Base-by-base conservation (phyloP, 64 coral and sea anemone genomes). In the Cladopsammia gracilis region DNA sequence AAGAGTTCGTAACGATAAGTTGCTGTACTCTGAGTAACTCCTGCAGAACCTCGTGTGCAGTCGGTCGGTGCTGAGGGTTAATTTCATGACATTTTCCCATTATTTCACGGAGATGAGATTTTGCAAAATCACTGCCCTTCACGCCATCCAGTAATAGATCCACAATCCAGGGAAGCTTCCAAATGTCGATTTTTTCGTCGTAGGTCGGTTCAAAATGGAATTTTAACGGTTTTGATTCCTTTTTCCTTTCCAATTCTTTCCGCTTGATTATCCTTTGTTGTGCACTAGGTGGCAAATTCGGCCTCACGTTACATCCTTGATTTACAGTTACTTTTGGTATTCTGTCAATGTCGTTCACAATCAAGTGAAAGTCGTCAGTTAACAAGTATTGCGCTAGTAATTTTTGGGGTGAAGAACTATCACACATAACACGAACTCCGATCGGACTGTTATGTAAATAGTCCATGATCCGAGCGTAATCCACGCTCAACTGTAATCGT, bases 171-270 rank as follows among this genome's bases (percentile, higher is more conserved):
- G 76, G 76, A 58, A 79, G 25, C 26, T 79, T 79, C 76, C 76
- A 79, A 2, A 79, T 79, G 22, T 79, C 76, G 0, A 60, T 58
- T 60, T 79, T 79, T 79, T 79, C 76, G 25, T 79, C 76, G 23
- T 59, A 62, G 44, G 18, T 43, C 46, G 46, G 46, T 48, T 13
- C 20, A 5, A 75, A 49, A 48, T 75, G 46, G 18, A 75, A 75
- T 20, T 43, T 18, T 14, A 75, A 20, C 13, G 72, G 44, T 75
- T 49, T 43, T 5, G 14, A 7, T 34, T 4, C 6, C 14, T 2
- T 6, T 75, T 6, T 13, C 3, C 72, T 14, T 19, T 48, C 46
- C 72, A 2, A 34, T 34, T 49, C 48, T 46, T 6, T 16, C 7
- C 16, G 48, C 72, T 20, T 34, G 34, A 45, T 75, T 15, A 48